Conservation (phyloP, 2,113 vertebrate genomes). For the Phodopus roborovskii region DNA sequence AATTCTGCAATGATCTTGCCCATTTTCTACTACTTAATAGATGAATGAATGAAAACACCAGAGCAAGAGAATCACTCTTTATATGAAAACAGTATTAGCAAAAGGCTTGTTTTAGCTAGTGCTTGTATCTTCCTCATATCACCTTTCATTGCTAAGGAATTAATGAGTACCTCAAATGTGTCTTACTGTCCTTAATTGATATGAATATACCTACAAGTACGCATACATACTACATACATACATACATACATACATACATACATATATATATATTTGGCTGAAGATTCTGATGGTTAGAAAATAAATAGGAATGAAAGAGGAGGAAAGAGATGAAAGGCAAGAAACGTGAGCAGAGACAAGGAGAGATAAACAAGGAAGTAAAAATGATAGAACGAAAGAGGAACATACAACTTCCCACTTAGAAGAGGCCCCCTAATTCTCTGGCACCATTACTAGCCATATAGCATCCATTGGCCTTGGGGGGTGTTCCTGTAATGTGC, state of each 20-base stretch:
- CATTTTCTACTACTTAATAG: constrained; percentile 59
- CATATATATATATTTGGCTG: background rate
- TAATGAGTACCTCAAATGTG: background rate
- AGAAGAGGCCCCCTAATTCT: background rate
- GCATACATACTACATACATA: too few relatives aligned
- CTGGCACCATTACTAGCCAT: constrained; percentile 4
- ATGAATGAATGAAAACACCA: background rate
- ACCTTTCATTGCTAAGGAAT: constrained; percentile 50
- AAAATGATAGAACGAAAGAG: background rate
- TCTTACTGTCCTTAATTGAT: constrained; percentile 8
- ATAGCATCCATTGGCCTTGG: background rate
- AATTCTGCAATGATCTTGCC: constrained; percentile 70
- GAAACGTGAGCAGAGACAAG: background rate
- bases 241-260: too few relatives aligned
- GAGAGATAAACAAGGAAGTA: background rate
- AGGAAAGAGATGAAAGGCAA: background rate
- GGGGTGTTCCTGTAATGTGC: background rate
- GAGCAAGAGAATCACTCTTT: constrained; percentile 34
- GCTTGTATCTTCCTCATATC: constrained; percentile 24
- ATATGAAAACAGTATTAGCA: background rate
- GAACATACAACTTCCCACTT: background rate
- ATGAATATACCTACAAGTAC: background rate
- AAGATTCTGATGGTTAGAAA: background rate
- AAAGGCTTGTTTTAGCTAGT: background rate
- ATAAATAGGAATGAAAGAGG: background rate